These are phyloP conservation scores for Arizona elegans DNA, from an alignment of 2,113 vertebrate species.

Conservation along the genomic window DNA sequence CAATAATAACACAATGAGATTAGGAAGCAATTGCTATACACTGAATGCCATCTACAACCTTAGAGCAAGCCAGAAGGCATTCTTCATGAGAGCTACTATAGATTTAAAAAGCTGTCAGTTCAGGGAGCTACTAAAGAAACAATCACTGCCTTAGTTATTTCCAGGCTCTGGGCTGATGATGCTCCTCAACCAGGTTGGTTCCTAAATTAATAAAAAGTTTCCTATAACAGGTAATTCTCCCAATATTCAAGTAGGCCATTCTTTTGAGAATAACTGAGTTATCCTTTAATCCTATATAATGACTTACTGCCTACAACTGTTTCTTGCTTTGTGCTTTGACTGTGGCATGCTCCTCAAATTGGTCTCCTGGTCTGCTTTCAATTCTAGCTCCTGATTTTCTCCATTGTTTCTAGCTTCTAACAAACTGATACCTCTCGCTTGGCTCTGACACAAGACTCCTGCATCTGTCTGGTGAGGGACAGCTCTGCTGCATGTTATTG, in stretches of 20 bases:
- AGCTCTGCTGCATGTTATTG: background rate
- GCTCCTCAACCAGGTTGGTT: background rate
- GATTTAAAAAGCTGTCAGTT: background rate
- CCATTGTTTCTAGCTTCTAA: background rate
- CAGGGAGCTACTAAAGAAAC: background rate
- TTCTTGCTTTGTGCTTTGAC: background rate
- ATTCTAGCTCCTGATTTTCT: background rate
- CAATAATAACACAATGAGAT: background rate
- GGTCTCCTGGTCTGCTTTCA: background rate
- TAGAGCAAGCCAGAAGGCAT: background rate
- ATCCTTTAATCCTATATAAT: background rate
- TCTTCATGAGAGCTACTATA: background rate
- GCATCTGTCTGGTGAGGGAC: background rate
- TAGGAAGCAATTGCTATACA: background rate
- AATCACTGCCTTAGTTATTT: background rate
- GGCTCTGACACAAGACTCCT: background rate
- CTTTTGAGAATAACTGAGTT: background rate
- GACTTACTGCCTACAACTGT: background rate
- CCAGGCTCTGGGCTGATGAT: background rate
- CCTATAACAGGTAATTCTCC: background rate
- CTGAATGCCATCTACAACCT: background rate
- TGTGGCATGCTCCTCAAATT: background rate
- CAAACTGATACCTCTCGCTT: background rate
- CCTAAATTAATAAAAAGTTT: background rate
- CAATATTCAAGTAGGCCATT: background rate